Evolutionary conservation across 1,140 invertebrate genomes (phyloP).

Genomic region (Triops longicaudatus): DNA sequence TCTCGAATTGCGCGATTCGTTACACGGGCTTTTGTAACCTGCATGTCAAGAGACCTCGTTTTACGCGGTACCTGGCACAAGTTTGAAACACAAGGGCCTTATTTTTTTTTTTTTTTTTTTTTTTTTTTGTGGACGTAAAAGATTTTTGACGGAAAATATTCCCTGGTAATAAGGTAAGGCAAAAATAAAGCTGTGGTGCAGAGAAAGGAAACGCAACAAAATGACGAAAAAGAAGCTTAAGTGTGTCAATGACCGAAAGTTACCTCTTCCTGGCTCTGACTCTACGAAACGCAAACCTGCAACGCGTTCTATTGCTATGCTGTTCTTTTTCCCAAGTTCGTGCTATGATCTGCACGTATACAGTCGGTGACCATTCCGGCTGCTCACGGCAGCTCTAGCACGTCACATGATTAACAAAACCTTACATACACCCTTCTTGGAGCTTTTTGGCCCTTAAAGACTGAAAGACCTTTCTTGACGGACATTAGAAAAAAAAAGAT

Average conservation of each 20-base stretch:
- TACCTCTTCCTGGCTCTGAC: constrained; percentile 10
- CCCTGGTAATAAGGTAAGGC: too few relatives aligned
- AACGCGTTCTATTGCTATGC: neutral
- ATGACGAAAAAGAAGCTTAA: neutral
- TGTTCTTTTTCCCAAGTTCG: neutral
- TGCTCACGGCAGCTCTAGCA: neutral
- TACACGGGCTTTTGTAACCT: too few relatives aligned
- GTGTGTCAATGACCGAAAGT: constrained; percentile 5
- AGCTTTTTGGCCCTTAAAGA: neutral
- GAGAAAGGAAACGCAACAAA: neutral
- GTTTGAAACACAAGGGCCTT: too few relatives aligned
- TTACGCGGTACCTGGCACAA: too few relatives aligned
- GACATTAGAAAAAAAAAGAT: neutral
- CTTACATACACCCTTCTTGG: neutral
- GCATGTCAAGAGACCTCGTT: too few relatives aligned
- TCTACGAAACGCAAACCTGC: neutral
- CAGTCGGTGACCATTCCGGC: constrained; percentile 11
- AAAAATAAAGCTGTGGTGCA: too few relatives aligned
- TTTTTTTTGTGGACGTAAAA: too few relatives aligned
- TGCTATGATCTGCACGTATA: constrained; percentile 10
- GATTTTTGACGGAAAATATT: too few relatives aligned
- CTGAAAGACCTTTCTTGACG: neutral
- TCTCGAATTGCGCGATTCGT: too few relatives aligned
- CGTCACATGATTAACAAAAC: constrained; percentile 8
- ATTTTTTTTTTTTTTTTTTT: too few relatives aligned